These are phyloP conservation scores for Centropus bengalensis DNA, from an alignment of 2,113 vertebrate species.

Conservation along the genomic window DNA sequence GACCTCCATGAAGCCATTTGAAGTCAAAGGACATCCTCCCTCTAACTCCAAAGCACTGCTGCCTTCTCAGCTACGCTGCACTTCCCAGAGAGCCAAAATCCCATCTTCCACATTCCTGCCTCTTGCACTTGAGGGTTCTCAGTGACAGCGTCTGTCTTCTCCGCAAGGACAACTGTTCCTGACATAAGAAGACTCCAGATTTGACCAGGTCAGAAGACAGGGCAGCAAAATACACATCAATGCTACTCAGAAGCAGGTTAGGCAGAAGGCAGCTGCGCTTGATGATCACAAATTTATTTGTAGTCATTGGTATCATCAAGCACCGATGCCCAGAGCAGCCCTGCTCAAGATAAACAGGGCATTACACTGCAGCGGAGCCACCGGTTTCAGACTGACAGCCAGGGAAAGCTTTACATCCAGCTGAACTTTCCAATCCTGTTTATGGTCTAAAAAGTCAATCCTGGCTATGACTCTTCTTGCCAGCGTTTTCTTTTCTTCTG, in stretches of 20 bases:
- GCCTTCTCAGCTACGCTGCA: background rate
- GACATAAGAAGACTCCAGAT: background rate
- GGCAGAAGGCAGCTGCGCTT: background rate
- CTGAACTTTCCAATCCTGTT: background rate
- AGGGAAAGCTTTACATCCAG: background rate
- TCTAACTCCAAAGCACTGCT: background rate
- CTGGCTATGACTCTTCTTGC: rapidly evolving
- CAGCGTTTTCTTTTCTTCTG: background rate
- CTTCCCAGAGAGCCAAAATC: background rate
- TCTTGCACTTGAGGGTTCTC: background rate
- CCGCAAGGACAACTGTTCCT: background rate
- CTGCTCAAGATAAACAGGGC: background rate
- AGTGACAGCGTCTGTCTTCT: background rate
- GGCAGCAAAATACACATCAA: background rate
- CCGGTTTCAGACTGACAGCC: background rate
- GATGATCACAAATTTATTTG: background rate
- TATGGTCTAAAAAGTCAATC: background rate
- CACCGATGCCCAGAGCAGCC: background rate
- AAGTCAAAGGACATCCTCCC: background rate
- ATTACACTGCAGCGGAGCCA: background rate
- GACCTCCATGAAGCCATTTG: background rate
- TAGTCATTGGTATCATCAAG: background rate
- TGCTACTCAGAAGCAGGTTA: background rate
- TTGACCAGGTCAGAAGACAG: background rate
- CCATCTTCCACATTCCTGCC: background rate